phyloP scores from a whole-genome alignment of 2,797 vertebrate genomes.

The Pangasius mekongensis region DNA sequence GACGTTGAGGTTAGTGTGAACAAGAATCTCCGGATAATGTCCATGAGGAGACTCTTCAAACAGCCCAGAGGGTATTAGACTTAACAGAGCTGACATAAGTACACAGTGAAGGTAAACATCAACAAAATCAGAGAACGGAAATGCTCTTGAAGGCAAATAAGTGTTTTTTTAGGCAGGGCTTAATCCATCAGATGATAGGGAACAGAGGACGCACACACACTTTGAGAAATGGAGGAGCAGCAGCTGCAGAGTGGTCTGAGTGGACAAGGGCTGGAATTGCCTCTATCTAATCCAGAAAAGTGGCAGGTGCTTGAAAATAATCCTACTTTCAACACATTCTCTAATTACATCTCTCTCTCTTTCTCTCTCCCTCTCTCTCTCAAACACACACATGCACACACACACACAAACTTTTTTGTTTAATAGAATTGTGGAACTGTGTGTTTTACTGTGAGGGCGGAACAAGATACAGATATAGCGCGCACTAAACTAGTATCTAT shows the following conservation, averaged over 20 bases:
- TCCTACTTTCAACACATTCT: constrained; percentile 48
- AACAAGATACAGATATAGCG: not conserved
- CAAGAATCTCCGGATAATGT: not conserved
- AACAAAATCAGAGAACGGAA: constrained; percentile 35
- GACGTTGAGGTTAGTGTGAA: not conserved
- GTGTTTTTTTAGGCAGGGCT: constrained; percentile 31
- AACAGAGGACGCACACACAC: not conserved
- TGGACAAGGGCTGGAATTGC: constrained; percentile 1
- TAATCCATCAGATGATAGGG: constrained; percentile 39
- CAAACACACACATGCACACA: not conserved
- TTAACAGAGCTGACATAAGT: constrained; percentile 8
- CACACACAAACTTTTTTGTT: not conserved
- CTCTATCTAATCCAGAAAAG: constrained; percentile 47
- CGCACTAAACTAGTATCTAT: not conserved
- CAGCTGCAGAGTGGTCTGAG: constrained; percentile 26
- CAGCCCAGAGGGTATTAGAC: constrained; percentile 9
- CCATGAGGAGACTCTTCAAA: constrained; percentile 5
- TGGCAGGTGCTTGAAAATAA: constrained; percentile 52
- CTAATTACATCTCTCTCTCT: constrained; percentile 13
- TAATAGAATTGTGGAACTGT: not conserved
- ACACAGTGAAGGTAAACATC: constrained; percentile 33
- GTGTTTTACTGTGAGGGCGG: not conserved
- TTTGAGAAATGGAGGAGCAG: constrained; percentile 9
- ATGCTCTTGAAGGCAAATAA: constrained; percentile 22
- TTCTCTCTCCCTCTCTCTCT: not conserved